Percentiles rank a stretch among this genome's conserved stretches.
Evolutionary conservation across 2,888 invertebrate genomes (phyloP).

Genomic region (Blastobasis adustella): DNA sequence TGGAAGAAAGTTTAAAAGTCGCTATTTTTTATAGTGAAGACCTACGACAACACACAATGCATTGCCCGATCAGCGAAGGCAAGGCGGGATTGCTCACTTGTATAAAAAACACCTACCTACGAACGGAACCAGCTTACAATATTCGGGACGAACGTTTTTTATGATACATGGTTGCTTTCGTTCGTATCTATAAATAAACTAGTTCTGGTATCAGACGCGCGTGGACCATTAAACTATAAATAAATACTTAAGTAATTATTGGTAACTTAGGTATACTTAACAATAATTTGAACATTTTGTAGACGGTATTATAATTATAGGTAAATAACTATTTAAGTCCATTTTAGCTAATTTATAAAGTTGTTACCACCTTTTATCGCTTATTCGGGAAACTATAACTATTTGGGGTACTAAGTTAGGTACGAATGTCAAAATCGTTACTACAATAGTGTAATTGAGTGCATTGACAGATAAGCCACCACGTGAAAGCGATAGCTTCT

Average conservation of each 20-base stretch:
- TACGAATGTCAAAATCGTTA: slow-evolving; percentile 8
- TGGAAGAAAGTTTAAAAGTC: slow-evolving; percentile 4
- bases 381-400: background rate
- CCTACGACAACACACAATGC: slow-evolving; percentile 49
- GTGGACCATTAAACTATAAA: slow-evolving; percentile 18
- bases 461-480: slow-evolving; percentile 54
- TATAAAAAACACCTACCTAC: slow-evolving; percentile 41
- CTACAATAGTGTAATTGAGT: slow-evolving; percentile 23
- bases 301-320: too few species aligned
- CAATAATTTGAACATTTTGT: too few species aligned
- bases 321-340: too few species aligned
- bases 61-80: slow-evolving; percentile 28
- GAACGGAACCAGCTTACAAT: slow-evolving; percentile 44
- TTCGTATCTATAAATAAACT: slow-evolving; percentile 51
- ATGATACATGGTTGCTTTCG: slow-evolving; percentile 35
- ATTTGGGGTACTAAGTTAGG: too few species aligned
- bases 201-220: slow-evolving; percentile 31
- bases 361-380: background rate
- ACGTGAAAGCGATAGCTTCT: slow-evolving; percentile 19
- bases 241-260: too few species aligned
- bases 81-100: slow-evolving; percentile 29
- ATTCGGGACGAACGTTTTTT: slow-evolving; percentile 56
- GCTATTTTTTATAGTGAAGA: slow-evolving; percentile 28
- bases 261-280: too few species aligned
- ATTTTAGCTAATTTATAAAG: background rate